phyloP scores from a whole-genome alignment of 2,888 invertebrate species.

The Dendrolimus houi region DNA sequence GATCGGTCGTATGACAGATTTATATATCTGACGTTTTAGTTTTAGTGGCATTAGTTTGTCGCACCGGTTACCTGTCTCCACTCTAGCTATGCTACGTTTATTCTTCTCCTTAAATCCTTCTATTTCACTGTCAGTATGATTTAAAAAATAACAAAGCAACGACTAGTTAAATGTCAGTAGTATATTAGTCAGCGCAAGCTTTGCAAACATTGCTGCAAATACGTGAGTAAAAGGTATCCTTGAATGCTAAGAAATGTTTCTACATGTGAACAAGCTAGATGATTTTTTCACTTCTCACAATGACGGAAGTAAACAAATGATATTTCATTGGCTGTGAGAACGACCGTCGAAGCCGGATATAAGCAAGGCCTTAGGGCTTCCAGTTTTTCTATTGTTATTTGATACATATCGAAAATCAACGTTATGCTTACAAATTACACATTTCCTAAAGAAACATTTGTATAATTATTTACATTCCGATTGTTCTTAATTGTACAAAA shows the following conservation, averaged over 20 bases:
- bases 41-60: too few relatives aligned
- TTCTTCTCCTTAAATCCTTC: too few relatives aligned
- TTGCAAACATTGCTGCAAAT: not conserved
- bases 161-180: too few relatives aligned
- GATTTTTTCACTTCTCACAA: not conserved
- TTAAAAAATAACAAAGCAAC: too few relatives aligned
- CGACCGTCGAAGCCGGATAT: conserved; percentile 62
- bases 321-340: conserved; percentile 56
- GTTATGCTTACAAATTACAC: not conserved
- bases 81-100: too few relatives aligned
- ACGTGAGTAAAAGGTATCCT: not conserved
- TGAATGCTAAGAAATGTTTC: not conserved
- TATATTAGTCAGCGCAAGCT: too few relatives aligned
- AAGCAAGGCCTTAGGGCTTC: conserved; percentile 48
- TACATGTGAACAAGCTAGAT: not conserved
- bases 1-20: too few relatives aligned
- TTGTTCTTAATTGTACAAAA: not conserved
- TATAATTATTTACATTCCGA: not conserved
- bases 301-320: not conserved
- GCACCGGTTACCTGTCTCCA: too few relatives aligned
- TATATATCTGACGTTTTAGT: too few relatives aligned
- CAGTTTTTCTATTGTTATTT: not conserved
- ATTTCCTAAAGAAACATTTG: not conserved
- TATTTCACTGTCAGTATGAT: too few relatives aligned
- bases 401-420: not conserved